Evolutionary conservation across 2,888 invertebrate genomes (phyloP).

Genomic region (Helobdella robusta): DNA sequence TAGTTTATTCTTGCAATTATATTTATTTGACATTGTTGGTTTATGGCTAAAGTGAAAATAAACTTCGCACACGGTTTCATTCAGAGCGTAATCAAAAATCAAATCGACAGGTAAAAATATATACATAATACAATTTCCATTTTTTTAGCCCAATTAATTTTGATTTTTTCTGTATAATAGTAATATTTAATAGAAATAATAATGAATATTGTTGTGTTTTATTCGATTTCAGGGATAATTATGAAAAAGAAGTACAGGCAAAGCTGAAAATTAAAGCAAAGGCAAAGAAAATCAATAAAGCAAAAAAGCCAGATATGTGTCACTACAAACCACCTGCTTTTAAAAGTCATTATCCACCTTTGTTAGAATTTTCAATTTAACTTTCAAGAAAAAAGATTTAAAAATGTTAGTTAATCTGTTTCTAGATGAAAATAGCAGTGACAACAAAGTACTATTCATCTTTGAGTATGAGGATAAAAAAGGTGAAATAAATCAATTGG

Average conservation of each 20-base stretch:
- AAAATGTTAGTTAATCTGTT: too few relatives aligned
- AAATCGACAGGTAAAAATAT: slow-evolving; percentile 9
- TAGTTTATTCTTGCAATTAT: too few relatives aligned
- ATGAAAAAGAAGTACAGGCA: slow-evolving; percentile 11
- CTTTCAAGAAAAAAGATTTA: too few relatives aligned
- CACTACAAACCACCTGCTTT: too few relatives aligned
- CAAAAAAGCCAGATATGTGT: neutral
- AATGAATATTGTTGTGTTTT: neutral
- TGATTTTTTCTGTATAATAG: neutral
- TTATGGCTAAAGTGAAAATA: slow-evolving; percentile 14
- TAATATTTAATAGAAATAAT: neutral
- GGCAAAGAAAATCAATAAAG: neutral
- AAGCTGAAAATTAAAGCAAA: neutral
- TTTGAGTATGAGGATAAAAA: neutral
- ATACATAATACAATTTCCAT: too few relatives aligned
- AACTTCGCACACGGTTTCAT: slow-evolving; percentile 10
- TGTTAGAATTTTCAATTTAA: too few relatives aligned
- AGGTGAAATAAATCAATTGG: neutral
- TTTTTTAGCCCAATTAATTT: neutral
- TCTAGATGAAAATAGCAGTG: too few relatives aligned
- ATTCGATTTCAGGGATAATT: slow-evolving; percentile 11
- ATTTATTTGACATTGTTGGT: too few relatives aligned
- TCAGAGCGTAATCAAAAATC: slow-evolving; percentile 8
- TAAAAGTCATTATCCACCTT: too few relatives aligned
- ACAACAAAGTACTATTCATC: too few relatives aligned